Conservation (phyloP, 2,888 invertebrate species). For the Zaprionus obscuricornis region DNA sequence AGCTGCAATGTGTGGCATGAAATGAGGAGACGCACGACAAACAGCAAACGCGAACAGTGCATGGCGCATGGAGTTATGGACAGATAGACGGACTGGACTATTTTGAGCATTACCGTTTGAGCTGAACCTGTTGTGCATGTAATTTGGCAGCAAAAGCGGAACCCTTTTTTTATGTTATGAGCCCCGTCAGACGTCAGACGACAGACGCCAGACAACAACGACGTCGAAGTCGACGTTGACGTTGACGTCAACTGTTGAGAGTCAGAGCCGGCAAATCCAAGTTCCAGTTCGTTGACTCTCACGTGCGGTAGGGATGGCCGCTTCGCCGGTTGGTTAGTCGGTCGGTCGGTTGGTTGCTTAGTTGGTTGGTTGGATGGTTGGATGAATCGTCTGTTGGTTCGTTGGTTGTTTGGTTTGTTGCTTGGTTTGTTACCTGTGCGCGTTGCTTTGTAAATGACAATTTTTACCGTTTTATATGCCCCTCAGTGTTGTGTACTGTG, state of each 20-base stretch:
- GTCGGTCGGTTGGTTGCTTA: constrained; percentile 13
- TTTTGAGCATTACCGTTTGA: constrained; percentile 54
- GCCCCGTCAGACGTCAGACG: constrained; percentile 16
- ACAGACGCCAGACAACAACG: constrained; percentile 10
- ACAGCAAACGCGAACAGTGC: neutral
- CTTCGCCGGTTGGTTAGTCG: constrained; percentile 11
- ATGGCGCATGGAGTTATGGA: neutral
- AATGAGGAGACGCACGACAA: neutral
- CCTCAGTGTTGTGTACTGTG: constrained; percentile 22
- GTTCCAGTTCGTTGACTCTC: constrained; percentile 76
- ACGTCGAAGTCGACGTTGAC: constrained; percentile 6
- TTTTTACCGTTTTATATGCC: constrained; percentile 68
- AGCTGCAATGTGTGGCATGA: constrained; percentile 57
- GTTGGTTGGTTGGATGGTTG: constrained; percentile 13
- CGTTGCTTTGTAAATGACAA: constrained; percentile 64
- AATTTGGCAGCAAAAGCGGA: constrained; percentile 63
- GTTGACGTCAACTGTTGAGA: constrained; percentile 44
- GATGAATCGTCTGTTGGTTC: too few relatives aligned
- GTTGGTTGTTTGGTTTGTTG: constrained; percentile 12
- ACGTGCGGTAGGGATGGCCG: constrained; percentile 54
- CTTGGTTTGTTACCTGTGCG: constrained; percentile 40
- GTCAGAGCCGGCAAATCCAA: constrained; percentile 44
- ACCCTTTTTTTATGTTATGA: constrained; percentile 61
- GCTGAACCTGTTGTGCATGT: constrained; percentile 71
- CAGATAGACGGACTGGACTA: constrained; percentile 3